These are phyloP conservation scores for Exocentrus adspersus DNA, from an alignment of 2,888 invertebrate genomes.

Conservation along the genomic window DNA sequence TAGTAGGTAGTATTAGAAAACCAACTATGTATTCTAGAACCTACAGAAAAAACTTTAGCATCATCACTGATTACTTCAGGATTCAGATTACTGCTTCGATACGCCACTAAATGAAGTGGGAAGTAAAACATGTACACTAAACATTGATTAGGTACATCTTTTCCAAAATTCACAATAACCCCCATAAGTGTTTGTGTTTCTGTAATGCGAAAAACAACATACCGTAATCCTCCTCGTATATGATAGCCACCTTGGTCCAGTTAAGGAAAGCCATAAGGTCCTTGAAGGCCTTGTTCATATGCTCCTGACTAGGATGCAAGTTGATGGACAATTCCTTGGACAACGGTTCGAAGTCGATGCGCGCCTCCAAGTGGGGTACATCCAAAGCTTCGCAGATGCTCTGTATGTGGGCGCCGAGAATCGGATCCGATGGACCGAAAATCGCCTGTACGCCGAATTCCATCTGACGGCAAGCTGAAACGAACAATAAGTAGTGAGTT, in stretches of 20 bases:
- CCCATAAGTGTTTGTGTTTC: too few relatives aligned
- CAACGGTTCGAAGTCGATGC: slow-evolving; percentile 73
- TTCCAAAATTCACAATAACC: too few relatives aligned
- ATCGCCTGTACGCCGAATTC: slow-evolving; percentile 87
- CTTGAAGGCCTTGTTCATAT: slow-evolving; percentile 84
- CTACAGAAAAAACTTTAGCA: too few relatives aligned
- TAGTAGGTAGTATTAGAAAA: too few relatives aligned
- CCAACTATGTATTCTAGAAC: too few relatives aligned
- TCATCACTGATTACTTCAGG: too few relatives aligned
- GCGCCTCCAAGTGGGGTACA: slow-evolving; percentile 88
- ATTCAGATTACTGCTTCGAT: too few relatives aligned
- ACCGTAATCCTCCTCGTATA: slow-evolving; percentile 87
- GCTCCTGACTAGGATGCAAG: slow-evolving; percentile 84
- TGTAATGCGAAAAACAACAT: too few relatives aligned
- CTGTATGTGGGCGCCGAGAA: slow-evolving; percentile 84
- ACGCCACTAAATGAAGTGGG: too few relatives aligned
- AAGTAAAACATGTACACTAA: too few relatives aligned
- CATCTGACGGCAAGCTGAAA: slow-evolving; percentile 83
- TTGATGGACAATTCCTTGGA: slow-evolving; percentile 85
- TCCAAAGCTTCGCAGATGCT: slow-evolving; percentile 90
- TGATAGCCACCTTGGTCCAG: slow-evolving; percentile 83
- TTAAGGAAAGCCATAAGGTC: slow-evolving; percentile 85
- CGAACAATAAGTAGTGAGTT: slow-evolving; percentile 13
- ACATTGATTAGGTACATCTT: too few relatives aligned
- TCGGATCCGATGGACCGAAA: slow-evolving; percentile 87